Evolutionary conservation across 2,888 invertebrate species (phyloP).

Genomic region (Caenorhabditis japonica): DNA sequence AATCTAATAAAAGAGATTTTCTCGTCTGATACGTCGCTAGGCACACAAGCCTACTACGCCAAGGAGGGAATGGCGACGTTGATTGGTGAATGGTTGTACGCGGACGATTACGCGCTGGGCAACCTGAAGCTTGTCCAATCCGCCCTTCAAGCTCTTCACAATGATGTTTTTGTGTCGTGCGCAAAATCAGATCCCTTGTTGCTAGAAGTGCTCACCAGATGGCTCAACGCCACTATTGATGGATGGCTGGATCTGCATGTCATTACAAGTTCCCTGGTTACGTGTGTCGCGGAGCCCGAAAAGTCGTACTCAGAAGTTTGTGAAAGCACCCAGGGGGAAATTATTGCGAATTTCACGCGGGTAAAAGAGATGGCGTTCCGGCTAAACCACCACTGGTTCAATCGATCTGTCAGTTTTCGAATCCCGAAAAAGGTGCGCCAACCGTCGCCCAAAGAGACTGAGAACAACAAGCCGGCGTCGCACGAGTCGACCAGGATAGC

Average conservation of each 20-base stretch:
- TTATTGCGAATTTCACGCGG: slow-evolving; percentile 16
- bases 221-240: not conserved
- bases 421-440: slow-evolving; percentile 48
- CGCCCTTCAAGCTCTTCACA: slow-evolving; percentile 34
- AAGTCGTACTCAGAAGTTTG: slow-evolving; percentile 10
- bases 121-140: slow-evolving; percentile 36
- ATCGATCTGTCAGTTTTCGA: slow-evolving; percentile 43
- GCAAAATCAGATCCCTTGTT: slow-evolving; percentile 6
- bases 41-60: slow-evolving; percentile 29
- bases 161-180: slow-evolving; percentile 21
- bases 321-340: slow-evolving; percentile 19
- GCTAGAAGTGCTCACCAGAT: slow-evolving; percentile 10
- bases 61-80: slow-evolving; percentile 38
- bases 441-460: slow-evolving; percentile 13
- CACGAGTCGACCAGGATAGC: not conserved
- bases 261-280: slow-evolving; percentile 16
- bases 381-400: slow-evolving; percentile 41
- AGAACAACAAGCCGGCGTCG: not conserved
- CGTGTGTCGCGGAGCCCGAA: slow-evolving; percentile 6
- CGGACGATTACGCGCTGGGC: slow-evolving; percentile 28
- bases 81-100: slow-evolving; percentile 36
- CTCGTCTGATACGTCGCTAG: slow-evolving; percentile 16
- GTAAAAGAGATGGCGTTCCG: slow-evolving; percentile 28
- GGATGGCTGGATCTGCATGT: slow-evolving; percentile 29
- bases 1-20: slow-evolving; percentile 26